phyloP scores from a whole-genome alignment of 2,113 vertebrate species.

The Trichechus manatus region DNA sequence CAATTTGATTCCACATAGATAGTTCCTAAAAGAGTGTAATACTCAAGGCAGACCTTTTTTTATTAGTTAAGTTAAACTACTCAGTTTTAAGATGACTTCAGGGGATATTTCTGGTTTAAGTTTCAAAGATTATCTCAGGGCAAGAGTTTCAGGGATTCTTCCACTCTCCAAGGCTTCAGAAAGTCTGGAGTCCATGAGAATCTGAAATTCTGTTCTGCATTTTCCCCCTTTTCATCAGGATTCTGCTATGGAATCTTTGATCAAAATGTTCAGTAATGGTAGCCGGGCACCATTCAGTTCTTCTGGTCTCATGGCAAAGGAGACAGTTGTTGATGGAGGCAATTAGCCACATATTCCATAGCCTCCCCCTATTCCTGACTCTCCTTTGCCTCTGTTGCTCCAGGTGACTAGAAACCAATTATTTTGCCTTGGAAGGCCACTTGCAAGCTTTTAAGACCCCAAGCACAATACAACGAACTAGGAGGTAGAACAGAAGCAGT shows the following conservation, averaged over 20 bases:
- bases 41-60: background rate
- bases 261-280: background rate
- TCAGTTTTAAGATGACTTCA: background rate
- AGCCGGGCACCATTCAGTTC: background rate
- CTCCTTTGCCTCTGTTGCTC: background rate
- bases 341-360: background rate
- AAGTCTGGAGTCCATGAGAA: background rate
- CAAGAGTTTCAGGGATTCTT: background rate
- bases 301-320: background rate
- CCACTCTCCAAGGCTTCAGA: background rate
- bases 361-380: background rate
- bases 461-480: background rate
- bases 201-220: background rate
- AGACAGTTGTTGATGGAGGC: background rate
- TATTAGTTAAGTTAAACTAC: background rate
- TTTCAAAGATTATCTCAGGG: background rate
- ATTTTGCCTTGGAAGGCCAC: background rate
- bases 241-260: background rate
- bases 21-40: background rate
- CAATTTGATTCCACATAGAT: background rate
- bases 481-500: background rate
- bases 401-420: background rate
- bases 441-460: background rate
- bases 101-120: background rate
- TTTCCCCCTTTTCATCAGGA: background rate